Percentiles rank a stretch among this genome's conserved stretches.
Conservation (phyloP, 2,113 vertebrate species). For the Aviceda subcristata region DNA sequence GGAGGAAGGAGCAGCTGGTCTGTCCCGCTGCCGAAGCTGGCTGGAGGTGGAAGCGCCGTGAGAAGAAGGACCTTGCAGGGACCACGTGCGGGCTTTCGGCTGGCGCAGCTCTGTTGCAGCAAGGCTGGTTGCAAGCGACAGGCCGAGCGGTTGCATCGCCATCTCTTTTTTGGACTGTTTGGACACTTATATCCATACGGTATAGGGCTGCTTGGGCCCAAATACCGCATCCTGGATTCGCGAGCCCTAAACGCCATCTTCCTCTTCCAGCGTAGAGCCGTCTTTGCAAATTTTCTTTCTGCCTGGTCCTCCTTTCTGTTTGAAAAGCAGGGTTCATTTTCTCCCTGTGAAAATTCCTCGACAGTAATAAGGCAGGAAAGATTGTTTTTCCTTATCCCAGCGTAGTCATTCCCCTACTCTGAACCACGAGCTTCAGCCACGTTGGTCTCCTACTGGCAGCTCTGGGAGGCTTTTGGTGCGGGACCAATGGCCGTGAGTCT, state of each 20-base stretch:
- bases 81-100: fast-evolving
- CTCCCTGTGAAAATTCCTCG: background rate
- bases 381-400: background rate
- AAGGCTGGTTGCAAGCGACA: background rate
- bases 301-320: background rate
- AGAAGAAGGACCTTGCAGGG: background rate
- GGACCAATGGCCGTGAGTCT: background rate
- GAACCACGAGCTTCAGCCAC: background rate
- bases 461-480: background rate
- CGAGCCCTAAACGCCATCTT: background rate
- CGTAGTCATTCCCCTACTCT: background rate
- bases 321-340: background rate
- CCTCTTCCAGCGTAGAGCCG: background rate
- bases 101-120: background rate
- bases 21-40: background rate
- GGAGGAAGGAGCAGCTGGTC: background rate
- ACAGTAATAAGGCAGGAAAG: background rate
- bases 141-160: fast-evolving
- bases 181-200: background rate
- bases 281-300: background rate
- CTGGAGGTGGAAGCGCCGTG: background rate
- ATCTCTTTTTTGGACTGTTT: background rate
- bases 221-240: background rate
- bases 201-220: background rate
- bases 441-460: background rate